Evolutionary conservation across 1,140 invertebrate species (phyloP), one percentile per base, ranked within the genome.

Genomic region (Triops cancriformis): DNA sequence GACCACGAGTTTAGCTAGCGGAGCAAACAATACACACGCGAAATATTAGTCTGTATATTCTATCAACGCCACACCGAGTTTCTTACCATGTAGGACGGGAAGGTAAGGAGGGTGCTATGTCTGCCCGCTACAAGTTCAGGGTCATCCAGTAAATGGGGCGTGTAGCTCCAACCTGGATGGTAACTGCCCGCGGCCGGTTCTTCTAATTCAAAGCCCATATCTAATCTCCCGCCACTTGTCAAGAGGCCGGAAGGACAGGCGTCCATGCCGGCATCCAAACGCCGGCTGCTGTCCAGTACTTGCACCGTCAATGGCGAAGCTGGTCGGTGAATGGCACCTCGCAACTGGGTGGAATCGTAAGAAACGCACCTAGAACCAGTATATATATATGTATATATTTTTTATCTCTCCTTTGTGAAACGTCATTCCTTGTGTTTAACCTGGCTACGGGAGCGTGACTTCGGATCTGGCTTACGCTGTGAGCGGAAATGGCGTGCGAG

Each of bases 101-200:
- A 98, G 2, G 94, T 96, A n/a, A 98, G 86, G 14, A 97, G 85
- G 11, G 95, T 98, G 78, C 95, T 88, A 85, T 98, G 96, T 85
- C 97, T 97, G 27, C 96, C 96, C 72, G 95, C 95, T 81, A 96
- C 94, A 18, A 98, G 85, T 86, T 98, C 96, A 0, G 96, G 96
- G 87, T 98, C 96, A 85, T 98, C 96, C 27, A 98, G 85, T 51
- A 96, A 88, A 85, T 95, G 93, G 0, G 96, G 94, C 82, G 93
- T 91, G 83, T 97, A 97, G 37, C 78, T 86, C 73, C 84, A 82
- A 81, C 80, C 85, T 86, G 78, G 77, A 84, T 83, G 43, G 76
- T 41, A 79, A 74, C 81, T 78, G 78, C 76, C 43, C 14, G n/a
- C 23, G 23, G 45, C 43, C 18, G 79, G 23, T 9, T 51, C 72